Evolutionary conservation across 2,888 invertebrate genomes (phyloP).

Genomic region (Drosophila leonis): DNA sequence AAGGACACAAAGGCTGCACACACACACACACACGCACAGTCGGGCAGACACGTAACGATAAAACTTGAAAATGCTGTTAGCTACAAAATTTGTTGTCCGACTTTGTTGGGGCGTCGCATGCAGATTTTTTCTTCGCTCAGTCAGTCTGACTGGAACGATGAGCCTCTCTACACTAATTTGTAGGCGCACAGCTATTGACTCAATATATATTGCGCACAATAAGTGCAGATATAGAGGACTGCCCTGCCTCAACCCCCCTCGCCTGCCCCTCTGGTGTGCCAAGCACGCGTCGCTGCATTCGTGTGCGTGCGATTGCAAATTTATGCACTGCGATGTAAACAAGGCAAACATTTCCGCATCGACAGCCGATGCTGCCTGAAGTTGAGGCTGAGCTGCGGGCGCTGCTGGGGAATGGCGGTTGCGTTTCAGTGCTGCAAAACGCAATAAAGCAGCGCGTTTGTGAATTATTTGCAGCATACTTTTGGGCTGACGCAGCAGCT

Average conservation of each 20-base stretch:
- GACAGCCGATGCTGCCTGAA: slow-evolving; percentile 44
- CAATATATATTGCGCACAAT: slow-evolving; percentile 60
- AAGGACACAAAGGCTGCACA: slow-evolving; percentile 63
- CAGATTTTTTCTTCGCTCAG: slow-evolving; percentile 49
- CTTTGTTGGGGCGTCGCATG: slow-evolving; percentile 61
- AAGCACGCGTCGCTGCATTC: slow-evolving; percentile 54
- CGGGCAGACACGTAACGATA: slow-evolving; percentile 65
- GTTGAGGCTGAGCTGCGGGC: slow-evolving; percentile 11
- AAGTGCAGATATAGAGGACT: slow-evolving; percentile 11
- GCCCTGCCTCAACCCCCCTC: neutral
- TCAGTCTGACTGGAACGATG: neutral
- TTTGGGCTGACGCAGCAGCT: slow-evolving; percentile 51
- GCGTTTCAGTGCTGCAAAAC: slow-evolving; percentile 15
- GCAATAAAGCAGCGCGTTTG: slow-evolving; percentile 59
- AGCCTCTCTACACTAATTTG: slow-evolving; percentile 71
- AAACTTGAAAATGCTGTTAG: slow-evolving; percentile 82
- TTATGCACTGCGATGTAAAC: slow-evolving; percentile 80
- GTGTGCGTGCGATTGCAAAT: slow-evolving; percentile 79
- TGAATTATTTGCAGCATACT: slow-evolving; percentile 79
- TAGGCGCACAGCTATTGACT: slow-evolving; percentile 51
- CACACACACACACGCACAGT: slow-evolving; percentile 18
- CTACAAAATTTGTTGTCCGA: slow-evolving; percentile 78
- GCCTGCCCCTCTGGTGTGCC: slow-evolving; percentile 14
- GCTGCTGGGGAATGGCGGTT: neutral
- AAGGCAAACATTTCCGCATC: slow-evolving; percentile 76